Conservation (phyloP, 2,113 vertebrate genomes). For the Perognathus longimembris region DNA sequence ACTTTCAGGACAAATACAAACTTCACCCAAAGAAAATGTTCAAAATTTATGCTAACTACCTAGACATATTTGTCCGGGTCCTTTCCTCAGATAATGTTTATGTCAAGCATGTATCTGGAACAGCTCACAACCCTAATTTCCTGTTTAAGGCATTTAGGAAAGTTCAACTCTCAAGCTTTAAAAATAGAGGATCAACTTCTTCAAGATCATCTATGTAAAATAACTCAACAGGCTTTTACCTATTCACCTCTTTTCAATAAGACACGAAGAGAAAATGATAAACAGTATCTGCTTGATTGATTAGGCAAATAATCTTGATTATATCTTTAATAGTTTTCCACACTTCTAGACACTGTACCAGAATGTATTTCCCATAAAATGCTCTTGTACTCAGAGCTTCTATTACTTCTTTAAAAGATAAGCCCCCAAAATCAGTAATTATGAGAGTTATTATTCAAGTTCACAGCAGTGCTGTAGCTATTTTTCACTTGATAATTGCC, state of each 20-base stretch:
- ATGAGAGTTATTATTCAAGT: slow-evolving; percentile 78
- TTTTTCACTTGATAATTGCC: slow-evolving; percentile 85
- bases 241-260: slow-evolving; percentile 63
- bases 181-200: slow-evolving; percentile 57
- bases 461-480: slow-evolving; percentile 71
- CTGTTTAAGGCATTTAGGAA: slow-evolving; percentile 28
- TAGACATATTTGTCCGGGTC: background rate
- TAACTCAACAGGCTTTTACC: background rate
- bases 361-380: slow-evolving; percentile 76
- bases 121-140: slow-evolving; percentile 2
- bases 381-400: slow-evolving; percentile 60
- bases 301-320: slow-evolving; percentile 75
- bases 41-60: background rate
- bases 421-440: slow-evolving; percentile 78
- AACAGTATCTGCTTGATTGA: slow-evolving; percentile 65
- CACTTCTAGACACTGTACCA: slow-evolving; percentile 41
- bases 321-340: slow-evolving; percentile 52
- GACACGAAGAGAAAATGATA: slow-evolving; percentile 67
- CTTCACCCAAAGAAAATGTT: background rate
- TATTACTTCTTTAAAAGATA: slow-evolving; percentile 68
- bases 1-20: slow-evolving; percentile 33
- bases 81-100: background rate
- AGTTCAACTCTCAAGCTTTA: slow-evolving; percentile 51
- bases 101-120: background rate
- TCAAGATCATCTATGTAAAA: slow-evolving; percentile 22